These are phyloP conservation scores for Vulpes ferrilata DNA, from an alignment of 2,113 vertebrate species.

Conservation along the genomic window DNA sequence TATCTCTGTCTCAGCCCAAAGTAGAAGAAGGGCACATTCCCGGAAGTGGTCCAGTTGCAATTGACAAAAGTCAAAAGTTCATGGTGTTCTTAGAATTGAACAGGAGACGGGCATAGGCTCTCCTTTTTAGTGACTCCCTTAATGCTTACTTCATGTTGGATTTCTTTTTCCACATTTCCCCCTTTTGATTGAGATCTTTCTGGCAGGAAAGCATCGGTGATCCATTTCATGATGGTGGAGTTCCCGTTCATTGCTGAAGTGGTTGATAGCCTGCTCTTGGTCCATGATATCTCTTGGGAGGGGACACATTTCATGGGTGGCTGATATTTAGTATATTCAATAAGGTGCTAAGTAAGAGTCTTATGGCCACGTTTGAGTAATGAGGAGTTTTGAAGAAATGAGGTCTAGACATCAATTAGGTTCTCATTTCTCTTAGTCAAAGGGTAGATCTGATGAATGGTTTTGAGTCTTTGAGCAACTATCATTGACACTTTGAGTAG, in stretches of 20 bases:
- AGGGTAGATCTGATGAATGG: background rate
- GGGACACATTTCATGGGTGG: background rate
- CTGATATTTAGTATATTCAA: background rate
- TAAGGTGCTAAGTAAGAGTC: background rate
- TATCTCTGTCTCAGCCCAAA: background rate
- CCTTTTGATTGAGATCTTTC: background rate
- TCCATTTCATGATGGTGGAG: background rate
- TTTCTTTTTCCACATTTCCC: background rate
- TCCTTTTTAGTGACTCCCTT: background rate
- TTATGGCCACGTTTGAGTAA: background rate
- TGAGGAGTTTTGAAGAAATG: background rate
- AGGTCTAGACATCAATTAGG: background rate
- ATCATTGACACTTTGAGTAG: background rate
- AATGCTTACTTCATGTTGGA: background rate
- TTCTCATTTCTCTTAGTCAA: background rate
- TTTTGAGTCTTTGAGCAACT: background rate
- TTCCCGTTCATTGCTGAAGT: background rate
- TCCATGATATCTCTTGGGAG: background rate
- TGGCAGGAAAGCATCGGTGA: background rate
- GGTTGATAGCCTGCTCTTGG: background rate
- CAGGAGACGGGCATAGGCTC: background rate
- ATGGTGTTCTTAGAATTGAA: background rate
- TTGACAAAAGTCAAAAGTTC: background rate
- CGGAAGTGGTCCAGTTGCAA: background rate
- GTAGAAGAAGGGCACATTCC: background rate